These are phyloP conservation scores for Drosophila saltans DNA, from an alignment of 1,140 invertebrate species.

Conservation along the genomic window DNA sequence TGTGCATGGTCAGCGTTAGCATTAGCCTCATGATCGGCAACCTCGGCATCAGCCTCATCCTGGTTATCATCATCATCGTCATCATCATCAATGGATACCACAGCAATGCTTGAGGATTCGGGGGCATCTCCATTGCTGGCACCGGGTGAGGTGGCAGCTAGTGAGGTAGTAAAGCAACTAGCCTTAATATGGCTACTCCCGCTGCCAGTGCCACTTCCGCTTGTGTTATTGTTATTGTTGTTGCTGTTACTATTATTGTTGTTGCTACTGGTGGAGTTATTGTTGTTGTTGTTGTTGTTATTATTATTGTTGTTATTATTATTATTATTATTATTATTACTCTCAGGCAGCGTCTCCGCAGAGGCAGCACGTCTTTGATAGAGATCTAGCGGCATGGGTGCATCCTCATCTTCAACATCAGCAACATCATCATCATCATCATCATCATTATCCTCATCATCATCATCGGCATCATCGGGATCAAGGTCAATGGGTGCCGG, in stretches of 20 bases:
- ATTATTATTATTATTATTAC: constrained; percentile 36
- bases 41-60: constrained; percentile 23
- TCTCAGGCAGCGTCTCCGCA: constrained; percentile 36
- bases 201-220: constrained; percentile 18
- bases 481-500: constrained; percentile 24
- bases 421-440: constrained; percentile 38
- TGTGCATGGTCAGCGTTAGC: constrained; percentile 27
- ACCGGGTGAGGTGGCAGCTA: constrained; percentile 1
- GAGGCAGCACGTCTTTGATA: constrained; percentile 71
- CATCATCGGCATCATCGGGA: constrained; percentile 42
- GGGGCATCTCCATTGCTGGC: constrained; percentile 52
- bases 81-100: constrained; percentile 54
- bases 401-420: constrained; percentile 64
- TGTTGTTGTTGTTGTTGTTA: constrained; percentile 30
- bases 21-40: constrained; percentile 48
- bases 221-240: constrained; percentile 39
- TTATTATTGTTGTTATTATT: constrained; percentile 37
- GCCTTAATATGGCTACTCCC: constrained; percentile 48
- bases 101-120: constrained; percentile 20
- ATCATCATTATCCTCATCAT: constrained; percentile 39
- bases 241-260: constrained; percentile 24
- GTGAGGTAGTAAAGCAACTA: constrained; percentile 35
- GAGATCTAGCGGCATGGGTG: constrained; percentile 79
- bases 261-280: constrained; percentile 29
- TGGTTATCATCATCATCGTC: constrained; percentile 48